These are phyloP conservation scores for Adelognathus sp. DNA, from an alignment of 2,888 invertebrate genomes.

Conservation along the genomic window DNA sequence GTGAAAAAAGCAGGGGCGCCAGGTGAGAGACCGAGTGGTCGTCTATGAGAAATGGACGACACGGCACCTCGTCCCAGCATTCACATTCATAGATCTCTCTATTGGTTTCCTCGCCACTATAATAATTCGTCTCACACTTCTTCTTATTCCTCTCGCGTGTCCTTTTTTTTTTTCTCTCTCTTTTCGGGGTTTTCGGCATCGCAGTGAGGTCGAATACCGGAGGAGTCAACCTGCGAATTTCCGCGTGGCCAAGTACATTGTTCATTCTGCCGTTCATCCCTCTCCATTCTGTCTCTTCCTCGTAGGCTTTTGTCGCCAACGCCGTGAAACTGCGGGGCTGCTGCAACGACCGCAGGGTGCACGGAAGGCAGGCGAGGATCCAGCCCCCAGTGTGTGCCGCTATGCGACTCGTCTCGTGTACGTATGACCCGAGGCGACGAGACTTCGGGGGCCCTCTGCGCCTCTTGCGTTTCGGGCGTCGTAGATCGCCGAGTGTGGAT, in stretches of 20 bases:
- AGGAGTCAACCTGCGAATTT: slow-evolving; percentile 79
- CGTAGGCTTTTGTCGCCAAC: slow-evolving; percentile 59
- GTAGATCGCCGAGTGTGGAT: slow-evolving; percentile 73
- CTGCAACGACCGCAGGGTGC: slow-evolving; percentile 8
- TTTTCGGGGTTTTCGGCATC: slow-evolving; percentile 21
- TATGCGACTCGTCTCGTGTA: background rate
- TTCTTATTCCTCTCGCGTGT: slow-evolving; percentile 28
- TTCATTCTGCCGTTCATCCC: slow-evolving; percentile 54
- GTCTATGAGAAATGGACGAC: background rate
- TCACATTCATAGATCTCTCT: slow-evolving; percentile 13
- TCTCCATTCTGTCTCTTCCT: background rate
- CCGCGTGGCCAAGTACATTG: slow-evolving; percentile 73
- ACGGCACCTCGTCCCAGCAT: slow-evolving; percentile 23
- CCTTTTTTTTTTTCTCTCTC: slow-evolving; percentile 43
- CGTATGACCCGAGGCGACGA: too few relatives aligned
- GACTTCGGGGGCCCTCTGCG: background rate
- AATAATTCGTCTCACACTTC: slow-evolving; percentile 52
- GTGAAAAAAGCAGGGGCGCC: slow-evolving; percentile 67
- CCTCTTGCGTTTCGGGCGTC: background rate
- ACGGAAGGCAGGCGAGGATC: slow-evolving; percentile 1
- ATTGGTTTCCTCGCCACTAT: slow-evolving; percentile 41
- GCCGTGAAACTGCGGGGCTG: slow-evolving; percentile 51
- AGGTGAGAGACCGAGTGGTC: slow-evolving; percentile 69
- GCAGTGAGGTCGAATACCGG: slow-evolving; percentile 41
- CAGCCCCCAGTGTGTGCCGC: slow-evolving; percentile 25